Conservation (phyloP, 2,113 vertebrate species). For the Salvelinus alpinus region DNA sequence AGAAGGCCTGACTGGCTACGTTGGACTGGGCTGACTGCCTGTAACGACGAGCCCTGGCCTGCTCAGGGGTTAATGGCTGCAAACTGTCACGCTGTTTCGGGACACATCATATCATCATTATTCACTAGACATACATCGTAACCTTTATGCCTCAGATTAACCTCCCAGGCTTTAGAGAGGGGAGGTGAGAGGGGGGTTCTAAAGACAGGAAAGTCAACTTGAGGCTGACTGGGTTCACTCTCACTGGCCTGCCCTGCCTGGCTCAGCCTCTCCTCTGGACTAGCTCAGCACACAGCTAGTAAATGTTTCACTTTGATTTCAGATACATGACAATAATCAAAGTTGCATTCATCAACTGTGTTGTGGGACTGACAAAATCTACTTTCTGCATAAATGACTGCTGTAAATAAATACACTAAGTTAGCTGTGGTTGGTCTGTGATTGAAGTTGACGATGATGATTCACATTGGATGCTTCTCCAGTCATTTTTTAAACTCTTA, state of each 20-base stretch:
- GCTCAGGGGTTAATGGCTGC: conserved; percentile 71
- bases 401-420: conserved; percentile 86
- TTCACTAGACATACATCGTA: conserved; percentile 84
- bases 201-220: conserved; percentile 51
- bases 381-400: conserved; percentile 93
- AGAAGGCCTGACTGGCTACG: not conserved
- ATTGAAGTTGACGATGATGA: conserved; percentile 83
- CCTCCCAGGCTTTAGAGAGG: conserved; percentile 56
- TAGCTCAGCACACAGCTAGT: conserved; percentile 85
- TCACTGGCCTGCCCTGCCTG: conserved; percentile 47
- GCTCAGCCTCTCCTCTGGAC: conserved; percentile 75
- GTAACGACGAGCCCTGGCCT: conserved; percentile 44
- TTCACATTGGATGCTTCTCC: conserved; percentile 82
- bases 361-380: conserved; percentile 79
- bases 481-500: conserved; percentile 64
- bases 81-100: conserved; percentile 71
- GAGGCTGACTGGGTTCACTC: conserved; percentile 48
- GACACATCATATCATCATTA: conserved; percentile 73
- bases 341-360: conserved; percentile 91
- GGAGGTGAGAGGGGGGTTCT: conserved; percentile 46
- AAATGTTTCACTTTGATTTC: conserved; percentile 95
- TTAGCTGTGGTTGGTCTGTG: conserved; percentile 70
- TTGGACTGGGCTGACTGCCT: conserved; percentile 40
- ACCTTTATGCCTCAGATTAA: conserved; percentile 87
- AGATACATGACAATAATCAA: conserved; percentile 97